phyloP scores from a whole-genome alignment of 2,113 vertebrate genomes.

The Tragelaphus strepsiceros region DNA sequence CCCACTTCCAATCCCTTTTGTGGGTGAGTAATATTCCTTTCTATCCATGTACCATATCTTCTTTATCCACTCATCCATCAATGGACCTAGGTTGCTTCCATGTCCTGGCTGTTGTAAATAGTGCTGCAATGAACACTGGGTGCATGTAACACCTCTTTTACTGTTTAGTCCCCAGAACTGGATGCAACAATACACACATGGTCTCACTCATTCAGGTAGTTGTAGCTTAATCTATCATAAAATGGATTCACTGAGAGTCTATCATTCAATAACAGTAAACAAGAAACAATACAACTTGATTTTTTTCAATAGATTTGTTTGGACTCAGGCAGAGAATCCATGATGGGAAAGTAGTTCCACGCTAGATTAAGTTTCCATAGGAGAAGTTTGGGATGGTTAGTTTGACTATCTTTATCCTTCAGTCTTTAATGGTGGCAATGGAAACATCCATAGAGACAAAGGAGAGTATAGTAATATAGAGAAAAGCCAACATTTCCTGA shows the following conservation, averaged over 20 bases:
- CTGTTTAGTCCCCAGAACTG: not conserved
- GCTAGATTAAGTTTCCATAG: not conserved
- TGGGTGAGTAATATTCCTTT: not conserved
- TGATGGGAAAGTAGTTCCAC: not conserved
- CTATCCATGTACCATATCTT: not conserved
- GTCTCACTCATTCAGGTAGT: not conserved
- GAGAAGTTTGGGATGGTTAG: not conserved
- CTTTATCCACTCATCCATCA: not conserved
- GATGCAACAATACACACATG: not conserved
- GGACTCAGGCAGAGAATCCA: not conserved
- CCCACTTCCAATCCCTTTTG: not conserved
- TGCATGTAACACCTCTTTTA: not conserved
- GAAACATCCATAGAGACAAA: not conserved
- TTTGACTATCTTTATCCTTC: not conserved
- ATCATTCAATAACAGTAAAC: not conserved
- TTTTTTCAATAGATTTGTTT: not conserved
- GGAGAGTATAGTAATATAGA: not conserved
- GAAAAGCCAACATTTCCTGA: not conserved
- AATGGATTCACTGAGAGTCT: not conserved
- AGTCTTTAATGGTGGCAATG: not conserved
- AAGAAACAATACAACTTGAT: not conserved
- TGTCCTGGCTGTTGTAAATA: not conserved
- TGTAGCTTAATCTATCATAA: not conserved
- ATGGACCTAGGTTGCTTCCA: not conserved
- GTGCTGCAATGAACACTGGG: rapidly evolving